These are phyloP conservation scores for Mormyrus proboscirostris DNA, from an alignment of 2,797 vertebrate genomes.

Conservation along the genomic window DNA sequence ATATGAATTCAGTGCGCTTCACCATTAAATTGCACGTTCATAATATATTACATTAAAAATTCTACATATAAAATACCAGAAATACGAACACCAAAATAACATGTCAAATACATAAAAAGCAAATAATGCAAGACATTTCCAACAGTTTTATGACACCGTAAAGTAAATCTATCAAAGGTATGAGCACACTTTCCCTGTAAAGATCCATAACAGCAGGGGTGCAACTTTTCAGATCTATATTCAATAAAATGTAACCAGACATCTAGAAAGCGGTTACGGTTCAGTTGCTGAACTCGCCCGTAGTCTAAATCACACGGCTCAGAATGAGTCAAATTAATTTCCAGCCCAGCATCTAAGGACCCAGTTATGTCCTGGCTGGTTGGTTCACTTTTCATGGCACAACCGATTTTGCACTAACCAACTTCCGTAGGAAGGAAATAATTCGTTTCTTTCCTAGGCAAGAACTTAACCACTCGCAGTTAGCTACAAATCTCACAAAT, in stretches of 20 bases:
- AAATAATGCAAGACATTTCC: neutral
- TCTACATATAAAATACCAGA: neutral
- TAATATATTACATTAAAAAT: neutral
- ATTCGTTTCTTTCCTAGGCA: neutral
- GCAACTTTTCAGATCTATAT: neutral
- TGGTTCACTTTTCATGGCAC: neutral
- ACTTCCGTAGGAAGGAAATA: neutral
- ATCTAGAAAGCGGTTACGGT: neutral
- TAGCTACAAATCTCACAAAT: neutral
- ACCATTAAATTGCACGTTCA: neutral
- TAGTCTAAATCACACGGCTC: neutral
- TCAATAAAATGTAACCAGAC: neutral
- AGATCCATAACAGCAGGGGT: neutral
- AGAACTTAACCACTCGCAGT: neutral
- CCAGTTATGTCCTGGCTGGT: neutral
- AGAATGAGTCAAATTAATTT: neutral
- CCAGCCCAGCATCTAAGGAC: neutral
- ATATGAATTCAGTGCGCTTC: neutral
- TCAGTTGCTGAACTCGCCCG: neutral
- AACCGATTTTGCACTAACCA: neutral
- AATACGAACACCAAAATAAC: neutral
- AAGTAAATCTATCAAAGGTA: neutral
- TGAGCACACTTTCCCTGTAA: neutral
- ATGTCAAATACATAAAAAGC: neutral
- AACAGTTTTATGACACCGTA: neutral